Evolutionary conservation across 2,797 vertebrate species (phyloP).

Genomic region (Halcyon leucocephala): DNA sequence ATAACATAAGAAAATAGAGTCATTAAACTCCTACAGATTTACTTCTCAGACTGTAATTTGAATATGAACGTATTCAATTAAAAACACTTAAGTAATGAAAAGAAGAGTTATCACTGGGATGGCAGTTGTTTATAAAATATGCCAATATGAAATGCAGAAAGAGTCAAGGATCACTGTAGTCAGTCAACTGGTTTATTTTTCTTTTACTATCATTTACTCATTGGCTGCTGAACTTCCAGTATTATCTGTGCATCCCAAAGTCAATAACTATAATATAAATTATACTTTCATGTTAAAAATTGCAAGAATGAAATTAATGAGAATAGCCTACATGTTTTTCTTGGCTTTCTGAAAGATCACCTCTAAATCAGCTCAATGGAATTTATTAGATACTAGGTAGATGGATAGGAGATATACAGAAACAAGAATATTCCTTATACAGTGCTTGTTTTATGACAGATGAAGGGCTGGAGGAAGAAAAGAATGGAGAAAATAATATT

Average conservation of each 20-base stretch:
- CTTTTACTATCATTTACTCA: neutral
- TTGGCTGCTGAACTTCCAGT: neutral
- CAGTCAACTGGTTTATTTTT: neutral
- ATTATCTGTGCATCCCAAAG: neutral
- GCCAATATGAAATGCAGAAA: neutral
- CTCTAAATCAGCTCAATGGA: neutral
- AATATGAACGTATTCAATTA: neutral
- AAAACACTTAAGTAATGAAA: neutral
- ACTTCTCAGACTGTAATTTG: neutral
- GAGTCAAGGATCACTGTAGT: neutral
- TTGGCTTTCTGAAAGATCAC: neutral
- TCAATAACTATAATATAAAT: neutral
- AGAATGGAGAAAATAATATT: neutral
- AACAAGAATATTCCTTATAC: neutral
- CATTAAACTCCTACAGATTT: constrained; percentile 24
- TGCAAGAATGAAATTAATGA: neutral
- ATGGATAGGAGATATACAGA: neutral
- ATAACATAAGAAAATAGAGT: neutral
- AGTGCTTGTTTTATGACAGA: neutral
- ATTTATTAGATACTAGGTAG: neutral
- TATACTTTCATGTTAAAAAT: neutral
- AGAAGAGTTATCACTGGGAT: neutral
- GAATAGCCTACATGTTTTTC: neutral
- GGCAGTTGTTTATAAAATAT: neutral
- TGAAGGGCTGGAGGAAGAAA: neutral